phyloP scores from a whole-genome alignment of 2,797 vertebrate species.

The Macropus fuliginosus region DNA sequence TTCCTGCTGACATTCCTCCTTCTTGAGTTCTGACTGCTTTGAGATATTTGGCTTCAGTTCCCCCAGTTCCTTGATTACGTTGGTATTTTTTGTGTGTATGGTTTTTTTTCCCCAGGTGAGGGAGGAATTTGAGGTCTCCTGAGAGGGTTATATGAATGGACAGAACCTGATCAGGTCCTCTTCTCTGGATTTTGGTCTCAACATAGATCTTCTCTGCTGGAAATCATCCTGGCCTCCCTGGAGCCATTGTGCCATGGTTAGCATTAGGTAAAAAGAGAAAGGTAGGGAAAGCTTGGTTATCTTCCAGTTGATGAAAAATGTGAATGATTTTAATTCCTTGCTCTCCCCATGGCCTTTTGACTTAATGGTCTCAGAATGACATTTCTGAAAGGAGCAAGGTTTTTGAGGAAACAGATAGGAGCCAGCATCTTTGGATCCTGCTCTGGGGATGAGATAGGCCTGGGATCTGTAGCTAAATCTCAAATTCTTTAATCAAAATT shows the following conservation, averaged over 20 bases:
- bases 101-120: background rate
- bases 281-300: background rate
- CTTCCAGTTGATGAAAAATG: background rate
- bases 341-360: background rate
- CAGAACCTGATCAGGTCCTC: background rate
- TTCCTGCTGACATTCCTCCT: background rate
- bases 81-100: background rate
- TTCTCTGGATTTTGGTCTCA: background rate
- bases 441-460: background rate
- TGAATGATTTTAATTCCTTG: background rate
- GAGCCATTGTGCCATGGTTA: background rate
- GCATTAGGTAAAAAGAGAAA: background rate
- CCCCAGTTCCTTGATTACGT: background rate
- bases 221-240: background rate
- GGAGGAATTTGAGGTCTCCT: background rate
- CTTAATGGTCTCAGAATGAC: background rate
- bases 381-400: background rate
- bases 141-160: background rate
- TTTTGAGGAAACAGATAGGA: background rate
- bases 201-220: background rate
- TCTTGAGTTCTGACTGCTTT: background rate
- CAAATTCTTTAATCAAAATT: background rate
- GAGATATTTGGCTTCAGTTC: background rate
- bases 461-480: background rate
- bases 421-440: background rate